Evolutionary conservation across 2,888 invertebrate species (phyloP).

Genomic region (Platycheirus rosarum): DNA sequence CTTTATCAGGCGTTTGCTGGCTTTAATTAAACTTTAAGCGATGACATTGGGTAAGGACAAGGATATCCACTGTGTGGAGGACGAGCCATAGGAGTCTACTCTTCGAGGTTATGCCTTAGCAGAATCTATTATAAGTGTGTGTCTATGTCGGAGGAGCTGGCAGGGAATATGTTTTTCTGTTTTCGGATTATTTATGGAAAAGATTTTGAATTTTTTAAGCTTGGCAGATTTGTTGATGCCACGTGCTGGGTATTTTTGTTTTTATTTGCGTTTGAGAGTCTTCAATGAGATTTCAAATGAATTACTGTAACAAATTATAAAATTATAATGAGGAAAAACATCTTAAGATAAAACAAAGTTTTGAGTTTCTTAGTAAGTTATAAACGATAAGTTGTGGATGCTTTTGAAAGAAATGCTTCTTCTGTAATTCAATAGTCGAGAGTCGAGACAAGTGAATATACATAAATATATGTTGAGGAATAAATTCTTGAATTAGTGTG

Average conservation of each 20-base stretch:
- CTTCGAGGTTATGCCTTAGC: conserved; percentile 23
- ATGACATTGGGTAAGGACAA: conserved; percentile 66
- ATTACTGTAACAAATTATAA: conserved; percentile 2
- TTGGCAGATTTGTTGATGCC: conserved; percentile 39
- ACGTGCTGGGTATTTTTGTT: conserved; percentile 21
- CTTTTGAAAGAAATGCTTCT: no score
- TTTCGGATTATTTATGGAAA: conserved; percentile 22
- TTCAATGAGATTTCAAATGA: conserved; percentile 4
- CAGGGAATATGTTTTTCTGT: conserved; percentile 4
- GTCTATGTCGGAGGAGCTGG: not conserved
- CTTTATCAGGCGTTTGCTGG: conserved; percentile 72
- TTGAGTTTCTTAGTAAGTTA: not conserved
- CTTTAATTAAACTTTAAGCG: conserved; percentile 73
- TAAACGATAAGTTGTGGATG: no score
- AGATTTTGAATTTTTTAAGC: conserved; percentile 58
- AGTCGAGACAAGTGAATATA: no score
- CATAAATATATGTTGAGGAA: no score
- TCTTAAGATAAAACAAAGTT: not conserved
- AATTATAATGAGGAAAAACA: not conserved
- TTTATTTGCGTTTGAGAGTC: conserved; percentile 4
- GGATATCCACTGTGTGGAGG: conserved; percentile 3
- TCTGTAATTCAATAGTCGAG: no score
- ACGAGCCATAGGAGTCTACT: not conserved
- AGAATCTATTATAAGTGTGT: conserved; percentile 3
- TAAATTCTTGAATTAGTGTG: no score